Evolutionary conservation across 1,140 invertebrate species (phyloP), one percentile per base, ranked within the genome.

Genomic region (Scylla paramamosain): DNA sequence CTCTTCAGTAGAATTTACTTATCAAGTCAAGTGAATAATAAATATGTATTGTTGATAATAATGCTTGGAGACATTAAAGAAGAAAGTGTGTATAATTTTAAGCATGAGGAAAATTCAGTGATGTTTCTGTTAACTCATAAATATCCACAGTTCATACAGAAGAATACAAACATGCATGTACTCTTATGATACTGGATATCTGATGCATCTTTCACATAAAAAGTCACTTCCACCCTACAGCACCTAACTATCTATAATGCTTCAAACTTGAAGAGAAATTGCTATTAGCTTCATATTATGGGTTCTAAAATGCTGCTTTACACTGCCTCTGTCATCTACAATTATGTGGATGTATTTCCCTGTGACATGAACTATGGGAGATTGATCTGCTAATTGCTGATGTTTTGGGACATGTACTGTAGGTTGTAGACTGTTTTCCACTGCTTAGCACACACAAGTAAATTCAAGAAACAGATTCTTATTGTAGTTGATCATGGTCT

Each of bases 181-280:
- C 67, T 77, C 31, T 39, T n/a, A 77, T 91, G 6, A 77, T 91
- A 91, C 52, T 91, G 28, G 31, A 77, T 31, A 77, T 91, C 67
- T 16, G 52, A 20, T n/a, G 46, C 52, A 91, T 91, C 29, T 48
- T 52, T 86, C 84, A 32, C 84, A 84, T 31, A 87, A 52, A 93
- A 32, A 93, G 48, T 46, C 48, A 84, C 86, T 77, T 87, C 94
- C 91, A 95, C 94, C 94, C 94, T 95, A 95, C 94, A 95, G 94
- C 94, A 95, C 91, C 77, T 93, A 90, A 90, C 77, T 82, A 45
- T 82, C 45, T 94, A 14, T 90, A 10, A 45, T 16, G 29, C 25
- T 88, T 91, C 67, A 89, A 20, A 39, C 59, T 77, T 59, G 39
- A 91, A 91, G 29, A 46, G 32, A 39, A 87, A 93, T 59, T 52